Conservation (phyloP, 2,113 vertebrate species). For the Nycticryphes semicollaris region DNA sequence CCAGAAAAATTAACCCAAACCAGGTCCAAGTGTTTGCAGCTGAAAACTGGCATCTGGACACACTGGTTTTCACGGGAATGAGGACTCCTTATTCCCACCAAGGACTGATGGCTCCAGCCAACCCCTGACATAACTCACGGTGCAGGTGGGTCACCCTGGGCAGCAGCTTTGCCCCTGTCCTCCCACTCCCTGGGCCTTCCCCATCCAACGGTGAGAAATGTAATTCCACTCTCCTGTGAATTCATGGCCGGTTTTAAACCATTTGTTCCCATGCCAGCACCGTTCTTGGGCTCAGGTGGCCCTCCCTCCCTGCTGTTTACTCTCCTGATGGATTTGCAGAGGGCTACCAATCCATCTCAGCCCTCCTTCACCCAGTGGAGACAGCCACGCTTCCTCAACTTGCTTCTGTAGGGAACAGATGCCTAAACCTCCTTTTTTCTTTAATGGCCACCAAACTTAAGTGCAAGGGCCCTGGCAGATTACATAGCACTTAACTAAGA, state of each 20-base stretch:
- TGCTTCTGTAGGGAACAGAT: background rate
- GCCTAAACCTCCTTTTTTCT: background rate
- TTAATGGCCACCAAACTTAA: background rate
- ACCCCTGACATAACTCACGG: background rate
- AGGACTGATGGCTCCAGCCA: background rate
- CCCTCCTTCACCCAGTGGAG: background rate
- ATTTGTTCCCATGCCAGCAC: slow-evolving; percentile 11
- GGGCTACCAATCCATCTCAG: slow-evolving; percentile 5
- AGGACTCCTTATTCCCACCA: background rate
- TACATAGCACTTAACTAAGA: background rate
- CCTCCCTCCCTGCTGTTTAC: background rate
- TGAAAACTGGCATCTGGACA: background rate
- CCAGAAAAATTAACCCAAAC: background rate
- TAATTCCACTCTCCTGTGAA: background rate
- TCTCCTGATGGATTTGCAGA: background rate
- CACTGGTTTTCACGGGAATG: background rate
- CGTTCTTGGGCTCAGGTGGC: background rate
- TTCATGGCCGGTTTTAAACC: slow-evolving; percentile 21
- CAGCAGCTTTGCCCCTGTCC: background rate
- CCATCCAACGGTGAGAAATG: background rate
- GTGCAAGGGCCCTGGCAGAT: background rate
- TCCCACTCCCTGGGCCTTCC: background rate
- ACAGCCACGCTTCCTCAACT: background rate
- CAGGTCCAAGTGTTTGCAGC: fast-evolving
- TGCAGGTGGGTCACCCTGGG: background rate